Evolutionary conservation across 2,888 invertebrate species (phyloP).

Genomic region (Dryocosmus kuriphilus): DNA sequence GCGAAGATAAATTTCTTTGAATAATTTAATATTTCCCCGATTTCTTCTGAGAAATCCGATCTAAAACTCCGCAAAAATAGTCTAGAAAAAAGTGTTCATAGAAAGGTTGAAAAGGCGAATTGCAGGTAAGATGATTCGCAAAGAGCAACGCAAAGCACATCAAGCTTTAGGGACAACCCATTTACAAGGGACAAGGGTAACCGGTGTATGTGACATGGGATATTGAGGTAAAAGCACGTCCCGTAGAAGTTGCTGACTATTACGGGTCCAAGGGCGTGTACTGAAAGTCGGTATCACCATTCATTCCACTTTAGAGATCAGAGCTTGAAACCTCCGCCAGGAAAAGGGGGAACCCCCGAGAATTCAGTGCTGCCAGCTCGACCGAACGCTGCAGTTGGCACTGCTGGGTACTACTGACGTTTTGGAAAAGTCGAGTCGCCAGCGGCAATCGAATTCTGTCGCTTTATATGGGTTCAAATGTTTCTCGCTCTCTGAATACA

Average conservation of each 20-base stretch:
- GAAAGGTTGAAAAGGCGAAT: neutral
- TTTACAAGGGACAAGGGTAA: neutral
- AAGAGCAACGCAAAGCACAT: neutral
- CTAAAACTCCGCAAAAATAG: neutral
- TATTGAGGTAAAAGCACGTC: slow-evolving; percentile 45
- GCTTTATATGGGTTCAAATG: slow-evolving; percentile 8
- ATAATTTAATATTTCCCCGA: too few relatives aligned
- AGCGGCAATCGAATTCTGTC: slow-evolving; percentile 52
- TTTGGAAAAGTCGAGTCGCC: slow-evolving; percentile 52
- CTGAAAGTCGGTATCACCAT: slow-evolving; percentile 51
- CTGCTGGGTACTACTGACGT: slow-evolving; percentile 42
- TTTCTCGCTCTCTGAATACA: slow-evolving; percentile 39
- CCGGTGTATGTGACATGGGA: slow-evolving; percentile 7
- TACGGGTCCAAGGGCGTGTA: slow-evolving; percentile 48
- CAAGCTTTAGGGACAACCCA: neutral
- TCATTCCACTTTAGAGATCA: slow-evolving; percentile 55
- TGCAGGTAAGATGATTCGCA: neutral
- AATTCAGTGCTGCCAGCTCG: slow-evolving; percentile 17
- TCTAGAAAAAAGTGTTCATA: neutral
- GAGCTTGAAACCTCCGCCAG: slow-evolving; percentile 49
- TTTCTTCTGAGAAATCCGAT: too few relatives aligned
- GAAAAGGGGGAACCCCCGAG: slow-evolving; percentile 41
- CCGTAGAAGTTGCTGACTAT: slow-evolving; percentile 49
- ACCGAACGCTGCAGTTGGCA: neutral
- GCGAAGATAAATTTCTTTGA: too few relatives aligned